These are phyloP conservation scores for Temnothorax rugatulus DNA, from an alignment of 2,888 invertebrate species.

Conservation along the genomic window DNA sequence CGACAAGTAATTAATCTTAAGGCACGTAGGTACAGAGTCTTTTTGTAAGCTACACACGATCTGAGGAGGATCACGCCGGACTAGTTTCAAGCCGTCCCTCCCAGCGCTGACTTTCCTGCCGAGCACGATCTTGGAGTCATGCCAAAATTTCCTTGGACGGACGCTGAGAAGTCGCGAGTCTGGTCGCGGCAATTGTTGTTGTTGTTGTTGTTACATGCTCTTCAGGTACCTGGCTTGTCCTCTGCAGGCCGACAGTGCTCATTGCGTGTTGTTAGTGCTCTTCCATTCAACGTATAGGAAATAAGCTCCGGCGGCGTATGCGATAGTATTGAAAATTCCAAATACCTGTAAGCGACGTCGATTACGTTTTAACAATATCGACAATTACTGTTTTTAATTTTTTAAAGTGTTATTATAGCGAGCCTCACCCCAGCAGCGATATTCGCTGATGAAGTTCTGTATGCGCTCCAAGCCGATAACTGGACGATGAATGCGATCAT, in stretches of 20 bases:
- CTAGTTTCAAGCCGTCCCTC: constrained; percentile 67
- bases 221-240: constrained; percentile 73
- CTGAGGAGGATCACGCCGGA: constrained; percentile 63
- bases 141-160: constrained; percentile 29
- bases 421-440: constrained; percentile 92
- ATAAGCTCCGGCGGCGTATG: constrained; percentile 92
- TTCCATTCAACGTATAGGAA: constrained; percentile 92
- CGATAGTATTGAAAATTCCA: constrained; percentile 93
- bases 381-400: background rate
- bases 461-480: constrained; percentile 89
- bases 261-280: constrained; percentile 86
- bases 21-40: constrained; percentile 72
- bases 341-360: constrained; percentile 89
- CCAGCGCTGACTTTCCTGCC: constrained; percentile 27
- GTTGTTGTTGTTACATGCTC: constrained; percentile 59
- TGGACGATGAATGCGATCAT: constrained; percentile 94
- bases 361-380: background rate
- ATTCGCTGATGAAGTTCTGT: constrained; percentile 86
- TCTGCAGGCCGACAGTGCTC: constrained; percentile 70
- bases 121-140: constrained; percentile 32
- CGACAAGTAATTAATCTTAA: constrained; percentile 63
- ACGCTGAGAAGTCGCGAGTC: constrained; percentile 40
- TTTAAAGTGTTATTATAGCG: constrained; percentile 69
- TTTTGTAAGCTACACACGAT: constrained; percentile 65
- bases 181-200: constrained; percentile 51